A percentile compares a stretch with the other conserved stretches of the same genome.
phyloP scores from a whole-genome alignment of 2,888 invertebrate genomes.

The Cremastobaeus sp. region DNA sequence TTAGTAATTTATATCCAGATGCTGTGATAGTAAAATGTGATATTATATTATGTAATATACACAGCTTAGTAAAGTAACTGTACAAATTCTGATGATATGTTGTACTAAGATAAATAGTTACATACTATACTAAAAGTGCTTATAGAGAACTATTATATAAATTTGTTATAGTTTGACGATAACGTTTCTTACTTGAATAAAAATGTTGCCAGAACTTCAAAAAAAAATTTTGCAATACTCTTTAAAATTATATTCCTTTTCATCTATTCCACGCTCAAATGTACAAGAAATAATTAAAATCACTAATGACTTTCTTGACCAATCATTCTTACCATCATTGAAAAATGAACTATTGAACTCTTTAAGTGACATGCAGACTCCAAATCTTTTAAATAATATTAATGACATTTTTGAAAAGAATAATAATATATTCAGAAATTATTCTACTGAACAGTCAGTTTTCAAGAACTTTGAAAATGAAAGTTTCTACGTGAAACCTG shows the following conservation, averaged over 20 bases:
- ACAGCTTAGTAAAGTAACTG: too few relatives aligned
- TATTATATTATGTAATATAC: too few relatives aligned
- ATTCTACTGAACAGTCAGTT: slow-evolving; percentile 5
- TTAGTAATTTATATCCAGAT: too few relatives aligned
- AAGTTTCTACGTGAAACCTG: slow-evolving; percentile 18
- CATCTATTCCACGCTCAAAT: slow-evolving; percentile 14
- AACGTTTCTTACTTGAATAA: not conserved
- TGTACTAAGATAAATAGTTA: too few relatives aligned
- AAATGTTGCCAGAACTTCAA: slow-evolving; percentile 1
- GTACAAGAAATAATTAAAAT: slow-evolving; percentile 15
- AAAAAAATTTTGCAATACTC: slow-evolving; percentile 5
- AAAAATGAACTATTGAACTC: slow-evolving; percentile 14
- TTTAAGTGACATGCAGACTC: not conserved
- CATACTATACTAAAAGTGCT: too few relatives aligned
- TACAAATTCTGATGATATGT: too few relatives aligned
- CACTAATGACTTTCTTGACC: slow-evolving; percentile 22
- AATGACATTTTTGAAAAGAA: slow-evolving; percentile 23
- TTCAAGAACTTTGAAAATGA: slow-evolving; percentile 12
- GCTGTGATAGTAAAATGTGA: too few relatives aligned
- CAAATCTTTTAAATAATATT: slow-evolving; percentile 1
- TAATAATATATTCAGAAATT: slow-evolving; percentile 13
- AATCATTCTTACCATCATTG: slow-evolving; percentile 21
- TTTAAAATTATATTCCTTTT: slow-evolving; percentile 25
- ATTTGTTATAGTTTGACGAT: not conserved
- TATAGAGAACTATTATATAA: too few relatives aligned